These are phyloP conservation scores for Podarcis cretensis DNA, from an alignment of 2,113 vertebrate species.

Conservation along the genomic window DNA sequence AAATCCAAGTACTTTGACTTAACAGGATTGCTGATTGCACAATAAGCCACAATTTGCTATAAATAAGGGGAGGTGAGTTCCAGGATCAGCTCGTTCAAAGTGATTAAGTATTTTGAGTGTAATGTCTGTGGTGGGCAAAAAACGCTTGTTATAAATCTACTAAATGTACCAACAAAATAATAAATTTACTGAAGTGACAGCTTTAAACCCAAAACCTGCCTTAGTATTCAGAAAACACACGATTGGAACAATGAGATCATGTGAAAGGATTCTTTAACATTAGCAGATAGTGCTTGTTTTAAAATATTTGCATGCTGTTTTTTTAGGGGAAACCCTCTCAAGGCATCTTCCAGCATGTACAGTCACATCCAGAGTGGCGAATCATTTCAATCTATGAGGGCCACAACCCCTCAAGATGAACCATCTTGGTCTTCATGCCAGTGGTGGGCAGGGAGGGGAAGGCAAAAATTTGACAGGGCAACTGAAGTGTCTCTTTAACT, in stretches of 20 bases:
- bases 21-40: background rate
- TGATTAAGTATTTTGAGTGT: conserved; percentile 12
- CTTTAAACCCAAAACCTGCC: background rate
- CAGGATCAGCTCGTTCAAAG: background rate
- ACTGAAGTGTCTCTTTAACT: too few relatives aligned
- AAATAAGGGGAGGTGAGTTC: background rate
- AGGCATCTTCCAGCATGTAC: too few relatives aligned
- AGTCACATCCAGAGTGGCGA: too few relatives aligned
- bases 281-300: background rate
- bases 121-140: conserved; percentile 25
- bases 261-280: background rate
- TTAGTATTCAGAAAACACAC: conserved; percentile 11
- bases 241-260: background rate
- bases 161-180: conserved; percentile 9
- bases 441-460: too few relatives aligned
- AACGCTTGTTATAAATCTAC: conserved; percentile 6
- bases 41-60: background rate
- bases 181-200: conserved; percentile 13
- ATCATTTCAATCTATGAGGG: too few relatives aligned
- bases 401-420: too few relatives aligned
- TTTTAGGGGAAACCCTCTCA: too few relatives aligned
- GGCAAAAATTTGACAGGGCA: too few relatives aligned
- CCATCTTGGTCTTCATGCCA: too few relatives aligned
- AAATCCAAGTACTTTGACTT: conserved; percentile 6
- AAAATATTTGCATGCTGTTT: background rate